Conservation (phyloP, 2,888 invertebrate species). For the Desoria tigrina region DNA sequence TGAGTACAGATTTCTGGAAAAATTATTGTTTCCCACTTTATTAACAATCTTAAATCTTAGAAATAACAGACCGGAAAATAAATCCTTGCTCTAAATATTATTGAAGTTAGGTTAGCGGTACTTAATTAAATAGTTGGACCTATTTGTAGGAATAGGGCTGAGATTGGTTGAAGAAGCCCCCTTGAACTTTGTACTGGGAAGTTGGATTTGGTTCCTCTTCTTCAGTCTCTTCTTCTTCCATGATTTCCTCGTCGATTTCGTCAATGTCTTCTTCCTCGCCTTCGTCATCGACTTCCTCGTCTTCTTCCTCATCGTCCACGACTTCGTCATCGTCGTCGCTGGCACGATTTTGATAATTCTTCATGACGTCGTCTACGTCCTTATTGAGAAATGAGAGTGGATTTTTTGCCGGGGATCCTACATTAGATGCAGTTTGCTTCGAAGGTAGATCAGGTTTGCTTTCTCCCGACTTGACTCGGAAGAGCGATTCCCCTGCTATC, state of each 20-base stretch:
- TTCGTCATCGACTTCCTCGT: constrained; percentile 40
- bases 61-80: too few relatives aligned
- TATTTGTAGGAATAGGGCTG: too few relatives aligned
- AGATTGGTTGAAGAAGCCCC: not conserved
- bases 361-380: constrained; percentile 16
- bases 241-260: constrained; percentile 45
- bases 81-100: too few relatives aligned
- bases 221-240: constrained; percentile 33
- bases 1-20: too few relatives aligned
- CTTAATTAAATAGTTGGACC: too few relatives aligned
- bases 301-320: constrained; percentile 32
- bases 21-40: too few relatives aligned
- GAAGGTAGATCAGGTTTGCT: too few relatives aligned
- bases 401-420: constrained; percentile 18
- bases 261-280: constrained; percentile 40
- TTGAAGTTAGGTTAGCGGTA: too few relatives aligned
- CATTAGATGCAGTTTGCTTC: constrained; percentile 13
- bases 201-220: constrained; percentile 24
- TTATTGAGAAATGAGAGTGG: constrained; percentile 23
- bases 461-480: constrained; percentile 12
- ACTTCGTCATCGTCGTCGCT: constrained; percentile 18
- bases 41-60: too few relatives aligned
- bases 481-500: not conserved
- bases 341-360: not conserved
- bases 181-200: constrained; percentile 1